Percentiles rank a stretch among this genome's conserved stretches.
Evolutionary conservation across 1,140 invertebrate species (phyloP).

Genomic region (Drosophila sp.): DNA sequence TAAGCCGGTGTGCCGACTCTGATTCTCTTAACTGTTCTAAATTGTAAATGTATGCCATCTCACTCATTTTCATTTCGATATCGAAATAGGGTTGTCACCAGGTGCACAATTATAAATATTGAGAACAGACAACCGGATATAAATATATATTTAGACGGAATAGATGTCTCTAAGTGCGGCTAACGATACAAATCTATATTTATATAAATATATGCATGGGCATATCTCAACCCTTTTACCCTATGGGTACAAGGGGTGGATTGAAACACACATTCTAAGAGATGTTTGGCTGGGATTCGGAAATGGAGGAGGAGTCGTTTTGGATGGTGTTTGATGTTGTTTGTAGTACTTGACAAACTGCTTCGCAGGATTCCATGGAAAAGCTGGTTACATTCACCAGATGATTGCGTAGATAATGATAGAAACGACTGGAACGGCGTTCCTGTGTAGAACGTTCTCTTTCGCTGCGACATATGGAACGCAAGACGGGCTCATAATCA

Average conservation of each 20-base stretch:
- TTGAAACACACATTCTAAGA: too few species aligned
- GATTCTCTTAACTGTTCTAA: background rate
- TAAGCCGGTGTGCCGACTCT: background rate
- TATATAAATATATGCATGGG: too few species aligned
- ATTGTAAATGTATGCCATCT: background rate
- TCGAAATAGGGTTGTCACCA: background rate
- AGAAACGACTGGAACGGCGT: conserved; percentile 85
- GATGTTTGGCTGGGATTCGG: too few species aligned
- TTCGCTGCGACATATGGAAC: conserved; percentile 85
- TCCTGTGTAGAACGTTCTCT: conserved; percentile 84
- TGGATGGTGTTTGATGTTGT: background rate
- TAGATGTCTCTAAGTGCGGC: too few species aligned
- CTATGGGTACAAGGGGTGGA: too few species aligned
- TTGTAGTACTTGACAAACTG: conserved; percentile 57
- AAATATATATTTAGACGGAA: background rate
- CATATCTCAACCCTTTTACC: too few species aligned
- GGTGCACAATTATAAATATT: too few species aligned
- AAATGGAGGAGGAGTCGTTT: too few species aligned
- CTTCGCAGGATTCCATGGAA: conserved; percentile 59
- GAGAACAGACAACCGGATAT: background rate
- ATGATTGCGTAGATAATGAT: conserved; percentile 85
- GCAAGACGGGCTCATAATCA: conserved; percentile 85
- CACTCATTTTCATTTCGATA: background rate
- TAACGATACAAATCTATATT: too few species aligned
- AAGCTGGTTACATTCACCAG: conserved; percentile 55